Evolutionary conservation across 2,113 vertebrate species (phyloP), one percentile per base, ranked within the genome.

Genomic region (Machaerirhynchus nigripectus): DNA sequence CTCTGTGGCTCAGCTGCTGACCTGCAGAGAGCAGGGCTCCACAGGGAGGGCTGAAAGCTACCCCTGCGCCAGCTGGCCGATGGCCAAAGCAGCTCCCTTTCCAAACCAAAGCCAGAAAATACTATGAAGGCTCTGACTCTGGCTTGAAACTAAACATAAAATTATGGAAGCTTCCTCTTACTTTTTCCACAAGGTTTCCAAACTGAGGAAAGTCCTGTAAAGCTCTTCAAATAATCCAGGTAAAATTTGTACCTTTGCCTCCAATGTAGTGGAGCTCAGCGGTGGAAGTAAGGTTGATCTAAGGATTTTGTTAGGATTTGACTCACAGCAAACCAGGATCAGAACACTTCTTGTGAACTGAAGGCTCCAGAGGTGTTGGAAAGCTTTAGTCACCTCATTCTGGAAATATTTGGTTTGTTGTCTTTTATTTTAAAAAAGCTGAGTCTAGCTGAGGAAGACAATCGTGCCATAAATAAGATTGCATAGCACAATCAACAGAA

Each of bases 51-150:
- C 65, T 24, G 33, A 50, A 44, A 74, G 35, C 24, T 39, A 2
- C 10, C 26, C 60, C 27, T 11, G 59, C 4, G 47, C 90, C 85
- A 90, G 78, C 23, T 84, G 95, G 64, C 71, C 1, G 0, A 17
- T 0, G 2, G 33, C 79, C 85, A 88, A 69, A 67, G 46, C 46
- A 89, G 59, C 37, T 96, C 53, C 13, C 11, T 78, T 12, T 17
- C 69, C 59, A 39, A 85, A 52, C 63, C 63, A 83, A 60, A 81
- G 75, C 33, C 65, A 91, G 80, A 46, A 92, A 70, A 56, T 37
- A n/a, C n/a, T 67, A 37, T 2, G 5, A 69, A 78, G 60, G 28
- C n/a, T 63, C 76, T 42, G 40, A 56, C 69, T 47, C 26, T 31
- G n/a, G 71, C 49, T 40, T 78, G 56, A 88, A 94, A 77, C 3